Evolutionary conservation across 2,888 invertebrate species (phyloP).

Genomic region (Tetanocera ferruginea): DNA sequence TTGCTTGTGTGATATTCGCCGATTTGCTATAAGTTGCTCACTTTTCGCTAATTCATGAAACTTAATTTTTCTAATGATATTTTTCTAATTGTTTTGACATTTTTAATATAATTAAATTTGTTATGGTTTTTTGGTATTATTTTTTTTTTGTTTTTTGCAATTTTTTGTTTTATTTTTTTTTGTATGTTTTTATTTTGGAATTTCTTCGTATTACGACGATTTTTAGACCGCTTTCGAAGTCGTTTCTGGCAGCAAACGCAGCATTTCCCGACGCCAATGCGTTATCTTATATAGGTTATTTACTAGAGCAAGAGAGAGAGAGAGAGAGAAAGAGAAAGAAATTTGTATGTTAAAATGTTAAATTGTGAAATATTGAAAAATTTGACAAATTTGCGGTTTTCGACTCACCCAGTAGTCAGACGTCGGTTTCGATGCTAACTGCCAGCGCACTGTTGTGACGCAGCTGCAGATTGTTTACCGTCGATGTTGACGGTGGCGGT

Average conservation of each 20-base stretch:
- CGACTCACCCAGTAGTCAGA: conserved; percentile 91
- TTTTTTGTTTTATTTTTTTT: conserved; percentile 25
- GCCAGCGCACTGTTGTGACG: conserved; percentile 86
- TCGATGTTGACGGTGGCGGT: conserved; percentile 29
- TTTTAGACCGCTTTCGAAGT: conserved; percentile 70
- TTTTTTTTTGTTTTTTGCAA: background rate
- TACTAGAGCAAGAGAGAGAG: background rate
- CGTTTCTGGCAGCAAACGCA: conserved; percentile 71
- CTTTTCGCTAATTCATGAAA: conserved; percentile 50
- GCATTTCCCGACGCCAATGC: conserved; percentile 69
- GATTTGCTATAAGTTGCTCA: conserved; percentile 33
- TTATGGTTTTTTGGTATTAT: conserved; percentile 36
- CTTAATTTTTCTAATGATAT: conserved; percentile 41
- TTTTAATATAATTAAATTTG: conserved; percentile 43
- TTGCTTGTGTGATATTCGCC: conserved; percentile 37
- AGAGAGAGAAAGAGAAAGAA: background rate
- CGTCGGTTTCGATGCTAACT: conserved; percentile 94
- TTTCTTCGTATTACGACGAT: background rate
- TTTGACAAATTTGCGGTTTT: background rate
- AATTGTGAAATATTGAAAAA: background rate
- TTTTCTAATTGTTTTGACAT: conserved; percentile 18
- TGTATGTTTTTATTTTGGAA: conserved; percentile 24
- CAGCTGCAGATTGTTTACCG: conserved; percentile 63
- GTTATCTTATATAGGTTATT: conserved; percentile 25
- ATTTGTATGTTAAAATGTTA: background rate